Percentiles rank a stretch among this genome's conserved stretches.
Conservation (phyloP, 2,888 invertebrate species). For the Brachynemurus nebulosus region DNA sequence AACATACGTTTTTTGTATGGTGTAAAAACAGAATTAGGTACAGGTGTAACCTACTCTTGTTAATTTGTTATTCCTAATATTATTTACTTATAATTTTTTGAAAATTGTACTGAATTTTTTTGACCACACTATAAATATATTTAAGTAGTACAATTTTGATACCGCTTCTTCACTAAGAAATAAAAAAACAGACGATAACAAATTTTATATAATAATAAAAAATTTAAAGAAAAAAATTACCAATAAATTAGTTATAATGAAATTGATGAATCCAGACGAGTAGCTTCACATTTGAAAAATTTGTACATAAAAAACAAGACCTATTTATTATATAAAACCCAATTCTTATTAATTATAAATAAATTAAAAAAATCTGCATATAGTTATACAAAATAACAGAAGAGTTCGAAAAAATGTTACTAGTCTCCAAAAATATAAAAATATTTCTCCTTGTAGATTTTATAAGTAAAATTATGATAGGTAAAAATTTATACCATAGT, state of each 20-base stretch:
- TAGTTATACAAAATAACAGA: no score
- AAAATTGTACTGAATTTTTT: neutral
- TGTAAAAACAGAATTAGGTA: no score
- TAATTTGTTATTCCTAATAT: no score
- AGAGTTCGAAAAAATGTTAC: no score
- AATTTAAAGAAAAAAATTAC: neutral
- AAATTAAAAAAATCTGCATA: neutral
- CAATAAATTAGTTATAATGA: neutral
- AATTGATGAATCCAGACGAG: neutral
- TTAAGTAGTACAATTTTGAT: conserved; percentile 10
- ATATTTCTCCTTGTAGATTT: no score
- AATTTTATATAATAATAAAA: neutral
- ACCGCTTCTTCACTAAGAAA: conserved; percentile 5
- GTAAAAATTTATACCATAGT: no score
- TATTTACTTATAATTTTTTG: no score
- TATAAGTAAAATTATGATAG: no score
- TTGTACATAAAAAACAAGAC: neutral
- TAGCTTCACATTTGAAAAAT: neutral
- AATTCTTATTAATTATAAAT: neutral
- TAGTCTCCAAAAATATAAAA: no score
- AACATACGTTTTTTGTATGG: no score
- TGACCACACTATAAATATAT: neutral
- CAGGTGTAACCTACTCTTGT: no score
- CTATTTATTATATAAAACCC: neutral
- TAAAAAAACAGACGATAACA: neutral